Evolutionary conservation across 2,113 vertebrate genomes (phyloP), one percentile per base, ranked within the genome.

Genomic region (Corapipo altera): DNA sequence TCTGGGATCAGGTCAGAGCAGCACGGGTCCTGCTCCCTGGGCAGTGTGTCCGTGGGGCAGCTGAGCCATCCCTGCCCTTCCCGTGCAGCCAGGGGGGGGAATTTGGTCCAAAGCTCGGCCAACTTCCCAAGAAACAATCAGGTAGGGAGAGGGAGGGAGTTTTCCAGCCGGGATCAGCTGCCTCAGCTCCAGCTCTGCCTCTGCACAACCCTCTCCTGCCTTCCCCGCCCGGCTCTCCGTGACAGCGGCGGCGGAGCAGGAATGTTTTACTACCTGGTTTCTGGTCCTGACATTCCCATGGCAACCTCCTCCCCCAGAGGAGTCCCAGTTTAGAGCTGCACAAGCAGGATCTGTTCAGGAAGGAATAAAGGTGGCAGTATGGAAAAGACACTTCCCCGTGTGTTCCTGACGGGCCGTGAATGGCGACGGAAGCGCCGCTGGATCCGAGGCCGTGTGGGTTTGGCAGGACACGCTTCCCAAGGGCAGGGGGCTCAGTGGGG

Each of bases 281-380:
- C 95, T 95, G 96, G 39, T 65, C 75, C 93, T 96, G 97, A 89
- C 97, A 96, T 97, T 41, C 94, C 96, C 95, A 95, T 96, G 95
- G 94, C 97, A 96, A 94, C 91, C 58, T 58, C 8, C 57, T 52
- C 71, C 78, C 82, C 82, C 46, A 2, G 0, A 14, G 62, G 11
- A 48, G 64, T 26, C 78, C 12, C 57, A 2, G 64, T 28, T 66
- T 41, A 12, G 64, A 24, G 33, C 71, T 21, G 21, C 10, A 51
- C 69, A 52, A 55, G 88, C 4, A 5, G 46, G 80, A 12, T 74
- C 24, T 30, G 20, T 57, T 75, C 43, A 1, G 2, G 18, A 28
- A 69, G 19, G 55, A 77, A 70, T 37, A 33, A 61, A 92, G 92
- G 73, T 19, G 8, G 48, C 61, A 15, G 57, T 35, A 18, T 89